Percentiles rank a stretch among this genome's conserved stretches.
phyloP scores from a whole-genome alignment of 2,888 invertebrate genomes.

The Ormia ochracea region DNA sequence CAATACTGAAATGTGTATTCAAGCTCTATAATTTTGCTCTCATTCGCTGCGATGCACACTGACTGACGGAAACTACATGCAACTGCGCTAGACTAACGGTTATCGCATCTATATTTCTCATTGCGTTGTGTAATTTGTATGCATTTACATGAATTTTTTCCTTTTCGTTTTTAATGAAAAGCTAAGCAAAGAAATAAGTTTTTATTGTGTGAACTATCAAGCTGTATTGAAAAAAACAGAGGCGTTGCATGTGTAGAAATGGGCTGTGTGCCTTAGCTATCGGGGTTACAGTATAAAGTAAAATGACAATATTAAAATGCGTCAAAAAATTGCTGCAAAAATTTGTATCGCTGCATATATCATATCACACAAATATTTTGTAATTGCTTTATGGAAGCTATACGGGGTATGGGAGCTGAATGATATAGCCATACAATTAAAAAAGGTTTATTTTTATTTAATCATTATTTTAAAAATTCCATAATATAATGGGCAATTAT shows the following conservation, averaged over 20 bases:
- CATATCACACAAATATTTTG: too few species aligned
- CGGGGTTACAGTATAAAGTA: too few species aligned
- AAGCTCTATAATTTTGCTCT: constrained; percentile 15
- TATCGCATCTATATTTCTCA: constrained; percentile 9
- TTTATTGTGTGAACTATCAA: constrained; percentile 3
- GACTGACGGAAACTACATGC: neutral
- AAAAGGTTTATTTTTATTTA: too few species aligned
- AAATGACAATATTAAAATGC: too few species aligned
- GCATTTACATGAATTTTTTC: too few species aligned
- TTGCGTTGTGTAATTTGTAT: neutral
- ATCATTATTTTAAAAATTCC: too few species aligned
- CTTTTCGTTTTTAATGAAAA: neutral
- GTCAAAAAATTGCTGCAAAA: too few species aligned
- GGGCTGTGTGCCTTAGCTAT: neutral
- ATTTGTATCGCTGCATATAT: too few species aligned
- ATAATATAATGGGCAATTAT: too few species aligned
- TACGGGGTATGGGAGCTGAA: too few species aligned
- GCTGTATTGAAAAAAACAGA: neutral
- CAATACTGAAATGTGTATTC: constrained; percentile 17
- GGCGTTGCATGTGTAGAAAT: neutral
- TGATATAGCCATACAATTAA: too few species aligned
- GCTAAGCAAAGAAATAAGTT: neutral
- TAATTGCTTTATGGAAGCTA: too few species aligned
- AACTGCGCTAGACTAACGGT: neutral
- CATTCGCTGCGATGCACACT: neutral